Base-by-base conservation (phyloP, 2,113 vertebrate species). In the Hippocampus zosterae region DNA sequence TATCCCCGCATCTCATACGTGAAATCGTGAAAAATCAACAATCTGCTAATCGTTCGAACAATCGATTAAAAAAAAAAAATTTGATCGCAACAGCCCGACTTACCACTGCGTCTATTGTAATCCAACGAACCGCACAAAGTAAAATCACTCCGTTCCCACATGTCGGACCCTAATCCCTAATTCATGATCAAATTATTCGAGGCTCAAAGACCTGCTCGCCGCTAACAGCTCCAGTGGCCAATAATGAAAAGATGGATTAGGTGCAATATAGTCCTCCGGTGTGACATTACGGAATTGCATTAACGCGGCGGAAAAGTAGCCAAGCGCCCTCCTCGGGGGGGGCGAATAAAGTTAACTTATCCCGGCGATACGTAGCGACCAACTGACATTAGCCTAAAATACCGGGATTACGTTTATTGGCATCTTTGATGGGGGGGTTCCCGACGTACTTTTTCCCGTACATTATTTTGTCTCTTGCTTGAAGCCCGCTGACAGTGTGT, bases 211-310 rank as follows among this genome's bases (percentile, higher is more conserved):
- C 57, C 6, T 56, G 23, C 19, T 46, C 27, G 29, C 23, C 64
- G 57, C 67, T 25, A 68, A 59, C 27, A 33, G 42, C 13, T 42
- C 12, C 13, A 16, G 21, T 5, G 19, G 65, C 63, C 15, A 68
- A 41, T 61, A 62, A 57, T 41, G 18, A 65, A 37, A 55, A 56
- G 29, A 53, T 19, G 33, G 27, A 37, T 50, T 19, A 40, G 37
- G 42, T 44, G 19, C 61, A 72, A 12, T 64, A 61, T 23, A 23
- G 52, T 15, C 48, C 55, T 42, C 59, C 40, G 56, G 15, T 74
- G 42, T 67, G 33, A 67, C 52, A 23, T 60, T 5, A 64, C 18
- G 1, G 50, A 68, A 61, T 65, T 59, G 41, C 76, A 40, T 67
- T 48, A 25, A 71, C 59, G 41, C 6, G 6, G 37, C 5, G 10